phyloP scores from a whole-genome alignment of 2,797 vertebrate species.

The Sternotherus odoratus region DNA sequence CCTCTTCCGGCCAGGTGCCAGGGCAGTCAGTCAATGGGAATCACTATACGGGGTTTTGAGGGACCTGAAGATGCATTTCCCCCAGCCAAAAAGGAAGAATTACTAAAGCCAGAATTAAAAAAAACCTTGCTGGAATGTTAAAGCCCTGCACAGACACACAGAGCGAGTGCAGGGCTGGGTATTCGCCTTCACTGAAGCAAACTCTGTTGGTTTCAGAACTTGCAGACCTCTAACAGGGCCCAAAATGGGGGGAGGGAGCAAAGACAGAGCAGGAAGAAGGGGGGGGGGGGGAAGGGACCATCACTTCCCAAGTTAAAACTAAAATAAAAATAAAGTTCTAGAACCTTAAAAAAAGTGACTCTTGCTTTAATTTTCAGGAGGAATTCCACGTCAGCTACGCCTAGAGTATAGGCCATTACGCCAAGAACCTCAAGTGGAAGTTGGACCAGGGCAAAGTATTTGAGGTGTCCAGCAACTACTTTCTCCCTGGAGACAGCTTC shows the following conservation, averaged over 20 bases:
- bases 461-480: too few relatives aligned
- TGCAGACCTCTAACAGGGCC: neutral
- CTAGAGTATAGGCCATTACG: too few relatives aligned
- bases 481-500: too few relatives aligned
- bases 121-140: fast-evolving
- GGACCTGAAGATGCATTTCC: neutral
- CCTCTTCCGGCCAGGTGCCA: slow-evolving; percentile 28
- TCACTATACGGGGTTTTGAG: neutral
- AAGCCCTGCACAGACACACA: fast-evolving
- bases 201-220: neutral
- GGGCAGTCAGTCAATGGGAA: slow-evolving; percentile 12
- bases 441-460: too few relatives aligned
- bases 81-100: neutral
- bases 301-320: neutral
- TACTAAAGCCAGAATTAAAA: neutral
- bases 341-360: neutral
- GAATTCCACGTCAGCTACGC: too few relatives aligned
- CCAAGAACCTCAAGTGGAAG: too few relatives aligned
- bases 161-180: fast-evolving
- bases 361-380: neutral
- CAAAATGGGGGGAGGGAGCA: neutral
- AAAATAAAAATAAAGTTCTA: neutral
- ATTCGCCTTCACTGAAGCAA: neutral
- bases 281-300: fast-evolving
- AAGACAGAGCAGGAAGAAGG: fast-evolving